Percentiles rank a stretch among this genome's conserved stretches.
phyloP scores from a whole-genome alignment of 2,888 invertebrate genomes.

The Trilocha varians region DNA sequence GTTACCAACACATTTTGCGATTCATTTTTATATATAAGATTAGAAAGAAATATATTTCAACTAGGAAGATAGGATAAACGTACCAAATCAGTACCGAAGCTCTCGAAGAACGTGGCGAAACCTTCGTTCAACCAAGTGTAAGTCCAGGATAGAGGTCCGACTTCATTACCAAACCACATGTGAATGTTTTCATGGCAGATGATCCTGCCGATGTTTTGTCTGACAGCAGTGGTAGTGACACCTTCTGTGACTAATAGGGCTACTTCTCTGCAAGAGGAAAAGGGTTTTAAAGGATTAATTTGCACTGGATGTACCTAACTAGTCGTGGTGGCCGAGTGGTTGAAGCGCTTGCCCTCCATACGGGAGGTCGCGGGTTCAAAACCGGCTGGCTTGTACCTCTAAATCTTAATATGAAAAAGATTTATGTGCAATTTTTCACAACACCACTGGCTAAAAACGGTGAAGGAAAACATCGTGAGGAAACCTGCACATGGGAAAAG shows the following conservation, averaged over 20 bases:
- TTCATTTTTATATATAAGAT: too few species aligned
- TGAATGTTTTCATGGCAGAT: conserved; percentile 77
- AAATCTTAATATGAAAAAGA: too few species aligned
- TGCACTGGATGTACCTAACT: too few species aligned
- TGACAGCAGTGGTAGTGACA: conserved; percentile 48
- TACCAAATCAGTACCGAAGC: conserved; percentile 71
- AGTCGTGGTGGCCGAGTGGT: too few species aligned
- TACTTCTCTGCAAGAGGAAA: conserved; percentile 41
- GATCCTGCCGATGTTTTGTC: conserved; percentile 64
- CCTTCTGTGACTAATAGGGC: conserved; percentile 53
- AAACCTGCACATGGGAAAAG: too few species aligned
- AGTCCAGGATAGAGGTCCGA: conserved; percentile 80
- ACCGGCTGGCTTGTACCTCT: too few species aligned
- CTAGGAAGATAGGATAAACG: conserved; percentile 13
- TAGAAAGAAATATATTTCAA: not conserved
- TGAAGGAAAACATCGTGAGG: too few species aligned
- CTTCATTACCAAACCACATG: conserved; percentile 86
- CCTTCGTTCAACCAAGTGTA: conserved; percentile 83
- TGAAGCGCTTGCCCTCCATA: too few species aligned
- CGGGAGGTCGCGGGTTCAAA: too few species aligned
- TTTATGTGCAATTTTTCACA: too few species aligned
- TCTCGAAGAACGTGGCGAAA: conserved; percentile 81
- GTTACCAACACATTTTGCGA: too few species aligned
- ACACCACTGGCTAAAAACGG: too few species aligned
- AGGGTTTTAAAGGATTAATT: not conserved